Conservation (phyloP, 2,888 invertebrate genomes). For the Philaethria dido region DNA sequence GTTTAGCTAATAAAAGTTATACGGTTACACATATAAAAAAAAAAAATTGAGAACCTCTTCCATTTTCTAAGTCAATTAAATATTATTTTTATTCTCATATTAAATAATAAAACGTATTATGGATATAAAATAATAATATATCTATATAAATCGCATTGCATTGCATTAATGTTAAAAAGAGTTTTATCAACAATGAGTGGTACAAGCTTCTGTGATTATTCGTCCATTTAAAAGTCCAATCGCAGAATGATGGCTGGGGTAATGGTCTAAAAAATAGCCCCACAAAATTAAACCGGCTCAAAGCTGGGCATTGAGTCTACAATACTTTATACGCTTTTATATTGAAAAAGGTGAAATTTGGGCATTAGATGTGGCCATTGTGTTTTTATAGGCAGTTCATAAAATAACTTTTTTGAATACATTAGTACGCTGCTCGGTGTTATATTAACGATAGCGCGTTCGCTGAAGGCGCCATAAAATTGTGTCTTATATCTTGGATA, state of each 20-base stretch:
- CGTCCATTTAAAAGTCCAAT: constrained; percentile 35
- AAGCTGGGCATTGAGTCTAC: constrained; percentile 39
- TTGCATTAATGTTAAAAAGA: constrained; percentile 17
- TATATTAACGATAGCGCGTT: constrained; percentile 76
- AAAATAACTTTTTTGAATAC: constrained; percentile 76
- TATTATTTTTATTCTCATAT: too few relatives aligned
- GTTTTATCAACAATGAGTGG: constrained; percentile 31
- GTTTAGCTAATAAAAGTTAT: too few relatives aligned
- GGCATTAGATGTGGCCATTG: constrained; percentile 71
- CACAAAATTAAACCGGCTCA: constrained; percentile 67
- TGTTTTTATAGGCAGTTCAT: constrained; percentile 78
- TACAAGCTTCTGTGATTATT: constrained; percentile 33
- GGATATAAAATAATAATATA: background rate
- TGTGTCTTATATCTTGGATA: constrained; percentile 8
- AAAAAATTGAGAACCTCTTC: too few relatives aligned
- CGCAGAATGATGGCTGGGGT: constrained; percentile 29
- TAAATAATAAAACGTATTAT: background rate
- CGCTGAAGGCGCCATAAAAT: constrained; percentile 59
- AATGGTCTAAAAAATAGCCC: constrained; percentile 57
- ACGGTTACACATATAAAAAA: too few relatives aligned
- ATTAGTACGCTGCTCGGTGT: constrained; percentile 64
- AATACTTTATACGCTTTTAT: constrained; percentile 55
- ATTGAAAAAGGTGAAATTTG: constrained; percentile 71
- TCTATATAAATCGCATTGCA: background rate
- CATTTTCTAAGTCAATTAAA: too few relatives aligned